Conservation (phyloP, 1,140 invertebrate species). For the Caenorhabditis remanei region DNA sequence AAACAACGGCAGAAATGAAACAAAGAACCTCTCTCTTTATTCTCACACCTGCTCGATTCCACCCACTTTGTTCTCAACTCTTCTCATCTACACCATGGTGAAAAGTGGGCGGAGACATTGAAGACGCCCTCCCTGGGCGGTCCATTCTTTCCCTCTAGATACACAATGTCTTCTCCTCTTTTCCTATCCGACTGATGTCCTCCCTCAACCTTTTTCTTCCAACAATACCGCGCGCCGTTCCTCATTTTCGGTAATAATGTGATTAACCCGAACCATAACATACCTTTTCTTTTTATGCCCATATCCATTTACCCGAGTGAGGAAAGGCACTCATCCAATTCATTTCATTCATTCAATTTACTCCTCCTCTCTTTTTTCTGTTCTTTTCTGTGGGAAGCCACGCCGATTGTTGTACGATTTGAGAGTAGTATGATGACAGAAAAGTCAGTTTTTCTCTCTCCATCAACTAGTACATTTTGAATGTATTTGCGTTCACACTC, state of each 20-base stretch:
- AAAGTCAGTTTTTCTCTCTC: conserved; percentile 42
- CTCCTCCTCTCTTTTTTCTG: neutral
- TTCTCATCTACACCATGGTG: conserved; percentile 20
- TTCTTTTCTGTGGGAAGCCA: neutral
- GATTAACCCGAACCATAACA: conserved; percentile 55
- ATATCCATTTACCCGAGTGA: conserved; percentile 30
- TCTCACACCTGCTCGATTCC: conserved; percentile 30
- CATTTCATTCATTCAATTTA: neutral
- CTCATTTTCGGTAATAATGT: conserved; percentile 56
- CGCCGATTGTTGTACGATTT: conserved; percentile 41
- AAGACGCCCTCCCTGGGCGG: neutral
- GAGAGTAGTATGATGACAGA: conserved; percentile 22
- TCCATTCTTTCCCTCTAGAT: conserved; percentile 5
- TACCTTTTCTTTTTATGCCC: conserved; percentile 35
- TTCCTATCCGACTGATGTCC: neutral
- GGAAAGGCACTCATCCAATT: conserved; percentile 24
- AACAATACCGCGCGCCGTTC: conserved; percentile 37
- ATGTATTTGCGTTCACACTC: neutral
- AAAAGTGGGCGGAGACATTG: conserved; percentile 13
- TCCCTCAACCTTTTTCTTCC: neutral
- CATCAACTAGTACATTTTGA: conserved; percentile 50
- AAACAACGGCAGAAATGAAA: neutral
- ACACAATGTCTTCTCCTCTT: conserved; percentile 11
- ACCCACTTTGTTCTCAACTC: neutral
- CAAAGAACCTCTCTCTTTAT: neutral